Percentiles rank a stretch among this genome's conserved stretches.
Conservation (phyloP, 2,113 vertebrate genomes). For the Hydrochoerus hydrochaeris region DNA sequence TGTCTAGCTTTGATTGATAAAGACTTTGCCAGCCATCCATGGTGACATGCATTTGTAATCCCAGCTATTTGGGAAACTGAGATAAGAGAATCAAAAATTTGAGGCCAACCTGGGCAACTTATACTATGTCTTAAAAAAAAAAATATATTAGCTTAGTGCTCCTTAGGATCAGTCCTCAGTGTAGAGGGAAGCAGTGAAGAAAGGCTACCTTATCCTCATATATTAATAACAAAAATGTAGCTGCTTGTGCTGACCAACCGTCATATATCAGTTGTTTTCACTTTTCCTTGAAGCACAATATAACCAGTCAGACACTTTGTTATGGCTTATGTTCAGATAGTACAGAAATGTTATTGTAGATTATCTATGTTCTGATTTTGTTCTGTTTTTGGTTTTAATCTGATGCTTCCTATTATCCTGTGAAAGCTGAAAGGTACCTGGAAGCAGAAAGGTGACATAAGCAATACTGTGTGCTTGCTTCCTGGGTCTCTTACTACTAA, state of each 20-base stretch:
- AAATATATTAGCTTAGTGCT: not conserved
- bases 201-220: not conserved
- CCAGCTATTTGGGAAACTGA: not conserved
- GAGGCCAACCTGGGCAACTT: not conserved
- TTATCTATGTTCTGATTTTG: slow-evolving; percentile 38
- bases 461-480: slow-evolving; percentile 66
- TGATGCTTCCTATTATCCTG: slow-evolving; percentile 73
- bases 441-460: slow-evolving; percentile 70
- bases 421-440: slow-evolving; percentile 72
- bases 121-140: not conserved
- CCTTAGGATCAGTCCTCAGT: not conserved
- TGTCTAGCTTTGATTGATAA: slow-evolving; percentile 59
- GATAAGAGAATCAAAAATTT: not conserved
- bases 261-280: not conserved
- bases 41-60: not conserved
- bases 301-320: not conserved
- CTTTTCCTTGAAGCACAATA: slow-evolving; percentile 7
- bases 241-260: not conserved
- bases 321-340: not conserved
- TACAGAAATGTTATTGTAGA: not conserved
- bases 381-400: slow-evolving; percentile 74
- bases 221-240: slow-evolving; percentile 24
- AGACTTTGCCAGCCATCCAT: not conserved
- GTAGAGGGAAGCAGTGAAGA: not conserved
- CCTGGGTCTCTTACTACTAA: slow-evolving; percentile 50